Evolutionary conservation across 2,888 invertebrate genomes (phyloP), one percentile per base, ranked within the genome.

Genomic region (Serripes groenlandicus): DNA sequence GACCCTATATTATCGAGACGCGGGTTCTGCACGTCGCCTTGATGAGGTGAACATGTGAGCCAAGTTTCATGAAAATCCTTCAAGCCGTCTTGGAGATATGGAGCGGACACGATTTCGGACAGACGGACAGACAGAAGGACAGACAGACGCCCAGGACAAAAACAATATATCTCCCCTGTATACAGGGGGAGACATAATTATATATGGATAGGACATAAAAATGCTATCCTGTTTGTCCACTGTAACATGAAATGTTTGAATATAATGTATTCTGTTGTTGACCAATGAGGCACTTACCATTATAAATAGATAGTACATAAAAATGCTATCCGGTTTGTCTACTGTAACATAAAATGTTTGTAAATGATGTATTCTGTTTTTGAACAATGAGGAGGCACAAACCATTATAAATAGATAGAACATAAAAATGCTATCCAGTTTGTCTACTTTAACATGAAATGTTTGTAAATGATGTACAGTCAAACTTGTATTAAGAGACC

Each of bases 391-490:
- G n/a, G n/a, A n/a, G n/a, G n/a, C 3, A 71, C 83, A 83, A 78
- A 92, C 93, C 90, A 92, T 83, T 35, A 92, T 92, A 32, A 95
- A 95, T 72, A 92, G 94, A 85, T 93, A 93, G 82, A 95, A 95
- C 68, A 96, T 95, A 81, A 96, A 94, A 28, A 95, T 94, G 92
- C 95, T 95, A 86, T 96, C 96, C 80, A 96, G 95, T 89, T 96
- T 96, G 80, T 96, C 95, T 78, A 97, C 92, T 91, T 96, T 96
- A 23, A 97, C 93, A 90, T 96, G 96, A 91, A n/a, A n/a, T n/a
- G n/a, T n/a, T n/a, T n/a, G n/a, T n/a, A n/a, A n/a, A n/a, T n/a
- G n/a, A n/a, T n/a, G n/a, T n/a, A n/a, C n/a, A n/a, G n/a, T n/a
- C n/a, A n/a, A n/a, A n/a, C n/a, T n/a, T n/a, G n/a, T n/a, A n/a